Evolutionary conservation across 2,888 invertebrate species (phyloP), one percentile per base, ranked within the genome.

Genomic region (Meteorus colon): DNA sequence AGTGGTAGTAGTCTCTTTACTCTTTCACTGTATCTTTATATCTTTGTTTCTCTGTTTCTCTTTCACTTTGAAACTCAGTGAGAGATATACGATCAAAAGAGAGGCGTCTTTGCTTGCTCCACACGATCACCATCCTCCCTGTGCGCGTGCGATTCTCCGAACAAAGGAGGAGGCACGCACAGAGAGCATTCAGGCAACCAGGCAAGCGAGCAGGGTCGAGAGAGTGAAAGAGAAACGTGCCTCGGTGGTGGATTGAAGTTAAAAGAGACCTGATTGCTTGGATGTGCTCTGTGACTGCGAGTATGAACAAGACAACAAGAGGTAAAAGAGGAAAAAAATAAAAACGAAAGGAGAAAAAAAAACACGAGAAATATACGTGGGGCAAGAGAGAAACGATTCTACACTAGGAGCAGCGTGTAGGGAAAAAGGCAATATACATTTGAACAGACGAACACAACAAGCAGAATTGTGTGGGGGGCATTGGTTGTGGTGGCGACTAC

Each of bases 181-280:
- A 55, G 19, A 55, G 24, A 55, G 55, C 19, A 55, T 55, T n/a
- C 19, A 55, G 19, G 55, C 19, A 41, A 41, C 41, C 41, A 48
- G 48, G 41, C 41, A 19, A 16, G 65, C 71, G 74, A 65, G 60
- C 74, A 51, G 73, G 63, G 59, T 66, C 74, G 80, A 68, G 69
- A 55, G 75, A 80, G 77, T 72, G 78, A 79, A 82, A 77, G 80
- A 80, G 79, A 81, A 81, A 79, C 74, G 72, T 41, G 70, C 31
- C 71, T 76, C 37, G 34, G 41, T 62, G 55, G 70, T 72, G 72
- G 66, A 73, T 67, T 73, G 72, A 41, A 63, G 60, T 48, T 48
- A 12, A 75, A 63, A 37, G 62, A 45, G 67, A 24, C 34, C 24
- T 24, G 41, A 74, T 51, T 55, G 8, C 8, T 55, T 19, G 16